Conservation (phyloP, 2,888 invertebrate genomes). For the Patella caerulea region DNA sequence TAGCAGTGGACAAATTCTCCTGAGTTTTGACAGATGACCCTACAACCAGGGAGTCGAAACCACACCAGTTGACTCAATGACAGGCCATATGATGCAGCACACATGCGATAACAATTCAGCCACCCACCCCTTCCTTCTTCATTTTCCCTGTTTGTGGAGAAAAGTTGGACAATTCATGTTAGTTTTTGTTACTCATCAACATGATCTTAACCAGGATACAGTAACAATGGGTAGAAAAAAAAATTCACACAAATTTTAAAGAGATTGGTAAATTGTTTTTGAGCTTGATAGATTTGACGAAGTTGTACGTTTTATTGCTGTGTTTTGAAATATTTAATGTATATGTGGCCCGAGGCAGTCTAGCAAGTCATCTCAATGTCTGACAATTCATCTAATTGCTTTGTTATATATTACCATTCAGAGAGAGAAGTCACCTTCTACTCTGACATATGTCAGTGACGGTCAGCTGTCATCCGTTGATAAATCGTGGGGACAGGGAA, state of each 20-base stretch:
- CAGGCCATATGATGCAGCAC: no score
- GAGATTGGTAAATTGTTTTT: slow-evolving; percentile 8
- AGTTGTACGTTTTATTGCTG: background rate
- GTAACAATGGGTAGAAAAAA: background rate
- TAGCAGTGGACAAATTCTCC: no score
- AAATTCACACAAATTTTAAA: background rate
- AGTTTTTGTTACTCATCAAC: no score
- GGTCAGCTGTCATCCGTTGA: slow-evolving; percentile 23
- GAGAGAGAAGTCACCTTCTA: slow-evolving; percentile 6
- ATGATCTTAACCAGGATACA: no score
- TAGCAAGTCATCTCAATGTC: background rate
- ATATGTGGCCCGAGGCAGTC: background rate
- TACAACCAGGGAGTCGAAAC: no score
- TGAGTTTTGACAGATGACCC: no score
- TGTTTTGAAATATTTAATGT: slow-evolving; percentile 1
- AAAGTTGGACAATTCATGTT: no score
- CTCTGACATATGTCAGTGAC: slow-evolving; percentile 29
- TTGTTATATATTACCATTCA: background rate
- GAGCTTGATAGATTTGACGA: slow-evolving; percentile 3
- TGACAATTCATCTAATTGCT: background rate
- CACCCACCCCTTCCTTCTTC: no score
- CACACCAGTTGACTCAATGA: no score
- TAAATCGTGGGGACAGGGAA: slow-evolving; percentile 26
- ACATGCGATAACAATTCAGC: no score
- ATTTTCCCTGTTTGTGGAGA: no score